Evolutionary conservation across 2,888 invertebrate genomes (phyloP), one percentile per base, ranked within the genome.

Genomic region (Incurvaria masculella): DNA sequence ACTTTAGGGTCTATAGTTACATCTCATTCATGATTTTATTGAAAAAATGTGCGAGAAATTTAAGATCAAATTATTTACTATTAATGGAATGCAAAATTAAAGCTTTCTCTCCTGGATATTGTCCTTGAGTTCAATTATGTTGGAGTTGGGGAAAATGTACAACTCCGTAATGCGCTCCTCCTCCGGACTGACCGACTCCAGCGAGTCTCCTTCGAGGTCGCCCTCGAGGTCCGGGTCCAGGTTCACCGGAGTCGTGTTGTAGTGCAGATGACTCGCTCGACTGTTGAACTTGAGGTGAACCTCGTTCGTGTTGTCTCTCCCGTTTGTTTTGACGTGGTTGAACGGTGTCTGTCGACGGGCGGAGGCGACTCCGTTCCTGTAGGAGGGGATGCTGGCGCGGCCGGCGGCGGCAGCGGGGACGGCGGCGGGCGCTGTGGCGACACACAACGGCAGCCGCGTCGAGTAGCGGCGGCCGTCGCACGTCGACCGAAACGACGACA

Each of bases 61-160:
- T n/a, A n/a, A n/a, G n/a, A n/a, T n/a, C n/a, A n/a, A n/a, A n/a
- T n/a, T n/a, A n/a, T n/a, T n/a, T n/a, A n/a, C n/a, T n/a, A n/a
- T n/a, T 4, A 33, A 11, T 33, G 33, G 33, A 33, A 33, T 33
- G 33, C 14, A 33, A 14, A n/a, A n/a, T 14, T 33, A 33, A 6
- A 33, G 33, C 33, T 33, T 33, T 14, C 33, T 4, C 14, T 33
- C 33, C 14, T 33, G 33, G 3, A 33, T n/a, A 33, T 33, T 62
- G 62, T 76, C 73, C 54, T 72, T 74, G 51, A 76, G 76, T 57
- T 78, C 76, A 33, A 78, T 75, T 41, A 74, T 68, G 51, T 69
- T 69, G 55, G 76, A 75, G 51, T 75, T 75, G 27, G 76, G 78
- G 54, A 78, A 78, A 53, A 78, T 75, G 49, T 78, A 78, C 49